Conservation (phyloP, 2,797 vertebrate genomes). For the Hoplostethus mediterraneus region DNA sequence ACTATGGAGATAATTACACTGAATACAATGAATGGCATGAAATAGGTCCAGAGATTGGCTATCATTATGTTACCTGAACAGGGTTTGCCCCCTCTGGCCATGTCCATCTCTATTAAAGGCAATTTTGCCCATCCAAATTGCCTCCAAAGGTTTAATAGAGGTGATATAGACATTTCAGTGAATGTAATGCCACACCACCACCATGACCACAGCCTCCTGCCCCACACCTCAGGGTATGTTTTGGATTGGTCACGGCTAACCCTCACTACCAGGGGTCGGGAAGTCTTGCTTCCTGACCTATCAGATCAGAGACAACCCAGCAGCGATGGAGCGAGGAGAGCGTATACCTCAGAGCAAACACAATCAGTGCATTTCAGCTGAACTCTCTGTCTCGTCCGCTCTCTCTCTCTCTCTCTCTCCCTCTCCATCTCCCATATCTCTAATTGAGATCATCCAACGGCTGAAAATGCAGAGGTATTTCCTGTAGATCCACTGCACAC, state of each 20-base stretch:
- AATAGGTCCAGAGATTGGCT: conserved; percentile 19
- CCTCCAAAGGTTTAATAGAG: conserved; percentile 38
- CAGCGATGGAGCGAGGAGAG: conserved; percentile 33
- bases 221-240: conserved; percentile 24
- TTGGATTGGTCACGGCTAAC: conserved; percentile 45
- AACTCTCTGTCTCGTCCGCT: conserved; percentile 1
- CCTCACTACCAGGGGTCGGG: conserved; percentile 24
- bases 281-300: conserved; percentile 24
- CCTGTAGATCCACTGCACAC: neutral
- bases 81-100: conserved; percentile 37
- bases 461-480: conserved; percentile 28
- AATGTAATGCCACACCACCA: conserved; percentile 36
- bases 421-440: conserved; percentile 32
- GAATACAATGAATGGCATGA: conserved; percentile 1
- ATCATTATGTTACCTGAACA: conserved; percentile 20
- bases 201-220: conserved; percentile 33
- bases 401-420: conserved; percentile 6
- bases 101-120: conserved; percentile 54
- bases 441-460: conserved; percentile 34
- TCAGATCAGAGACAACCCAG: conserved; percentile 38
- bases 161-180: conserved; percentile 38
- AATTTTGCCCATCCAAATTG: conserved; percentile 48
- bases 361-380: conserved; percentile 17
- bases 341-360: conserved; percentile 41
- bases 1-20: neutral